phyloP scores from a whole-genome alignment of 1,140 invertebrate species.

The Delia radicum region DNA sequence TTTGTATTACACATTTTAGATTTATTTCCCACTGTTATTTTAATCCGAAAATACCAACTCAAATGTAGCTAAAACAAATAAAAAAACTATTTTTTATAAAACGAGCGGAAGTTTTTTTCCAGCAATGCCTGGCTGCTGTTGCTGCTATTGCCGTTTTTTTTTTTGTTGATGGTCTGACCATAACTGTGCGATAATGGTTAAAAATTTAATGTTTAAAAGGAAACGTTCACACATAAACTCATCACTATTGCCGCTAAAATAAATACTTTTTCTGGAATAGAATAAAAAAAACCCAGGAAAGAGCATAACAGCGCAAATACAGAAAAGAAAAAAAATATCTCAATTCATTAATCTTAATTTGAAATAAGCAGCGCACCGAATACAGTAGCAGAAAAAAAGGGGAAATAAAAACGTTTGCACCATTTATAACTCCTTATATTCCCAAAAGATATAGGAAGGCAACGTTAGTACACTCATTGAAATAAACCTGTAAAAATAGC shows the following conservation, averaged over 20 bases:
- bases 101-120: neutral
- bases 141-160: neutral
- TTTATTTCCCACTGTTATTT: no score
- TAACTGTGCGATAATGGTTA: neutral
- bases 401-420: neutral
- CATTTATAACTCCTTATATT: slow-evolving; percentile 5
- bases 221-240: neutral
- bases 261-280: neutral
- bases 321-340: neutral
- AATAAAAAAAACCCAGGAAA: neutral
- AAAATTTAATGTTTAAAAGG: neutral
- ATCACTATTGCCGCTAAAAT: neutral
- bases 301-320: neutral
- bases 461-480: no score
- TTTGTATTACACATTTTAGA: no score
- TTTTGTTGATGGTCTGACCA: neutral
- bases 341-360: slow-evolving; percentile 24
- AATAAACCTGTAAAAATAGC: no score
- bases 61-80: no score
- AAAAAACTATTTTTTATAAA: neutral
- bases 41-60: no score
- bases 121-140: neutral
- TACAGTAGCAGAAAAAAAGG: neutral
- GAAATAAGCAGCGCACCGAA: neutral
- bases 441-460: neutral